phyloP scores from a whole-genome alignment of 1,140 invertebrate species.

The Thaumetopoea pityocampa region DNA sequence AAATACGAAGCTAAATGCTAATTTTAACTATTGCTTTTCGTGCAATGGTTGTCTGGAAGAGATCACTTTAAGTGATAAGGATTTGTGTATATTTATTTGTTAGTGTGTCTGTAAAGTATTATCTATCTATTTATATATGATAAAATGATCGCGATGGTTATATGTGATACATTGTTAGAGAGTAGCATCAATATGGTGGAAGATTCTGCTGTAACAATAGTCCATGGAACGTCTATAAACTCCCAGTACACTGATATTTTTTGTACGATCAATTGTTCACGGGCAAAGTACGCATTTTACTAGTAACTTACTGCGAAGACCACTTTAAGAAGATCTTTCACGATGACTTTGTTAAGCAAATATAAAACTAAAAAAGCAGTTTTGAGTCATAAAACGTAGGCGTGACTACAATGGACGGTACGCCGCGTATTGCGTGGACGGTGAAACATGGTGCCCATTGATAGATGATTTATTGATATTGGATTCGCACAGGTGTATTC shows the following conservation, averaged over 20 bases:
- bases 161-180: conserved; percentile 9
- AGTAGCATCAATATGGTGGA: conserved; percentile 26
- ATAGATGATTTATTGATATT: conserved; percentile 41
- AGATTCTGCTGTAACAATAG: conserved; percentile 31
- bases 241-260: conserved; percentile 34
- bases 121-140: too few relatives aligned
- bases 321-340: conserved; percentile 7
- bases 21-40: too few relatives aligned
- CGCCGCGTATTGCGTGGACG: conserved; percentile 18
- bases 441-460: conserved; percentile 25
- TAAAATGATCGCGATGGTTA: too few relatives aligned
- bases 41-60: too few relatives aligned
- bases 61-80: too few relatives aligned
- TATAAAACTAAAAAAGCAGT: not conserved
- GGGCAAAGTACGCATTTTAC: conserved; percentile 9
- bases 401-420: conserved; percentile 22
- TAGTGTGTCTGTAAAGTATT: too few relatives aligned
- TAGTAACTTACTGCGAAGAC: conserved; percentile 3
- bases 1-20: too few relatives aligned
- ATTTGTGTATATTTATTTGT: too few relatives aligned
- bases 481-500: conserved; percentile 33
- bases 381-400: conserved; percentile 7
- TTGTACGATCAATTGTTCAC: conserved; percentile 28
- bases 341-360: not conserved
- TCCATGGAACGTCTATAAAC: conserved; percentile 44